phyloP scores from a whole-genome alignment of 2,797 vertebrate species.

The Galago senegalensis region DNA sequence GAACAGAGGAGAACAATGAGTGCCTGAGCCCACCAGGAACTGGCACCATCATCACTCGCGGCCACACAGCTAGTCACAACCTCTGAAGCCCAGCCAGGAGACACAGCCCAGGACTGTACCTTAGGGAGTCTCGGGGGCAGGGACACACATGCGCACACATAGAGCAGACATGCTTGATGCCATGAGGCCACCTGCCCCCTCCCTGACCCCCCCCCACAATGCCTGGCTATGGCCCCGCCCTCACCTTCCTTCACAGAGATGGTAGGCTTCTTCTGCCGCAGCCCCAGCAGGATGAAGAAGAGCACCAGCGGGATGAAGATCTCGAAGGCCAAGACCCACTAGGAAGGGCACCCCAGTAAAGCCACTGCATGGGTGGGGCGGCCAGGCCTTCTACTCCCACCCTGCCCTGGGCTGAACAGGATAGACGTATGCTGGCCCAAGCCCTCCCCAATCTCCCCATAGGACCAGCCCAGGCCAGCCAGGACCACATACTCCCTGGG shows the following conservation, averaged over 20 bases:
- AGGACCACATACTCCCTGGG: rapidly evolving
- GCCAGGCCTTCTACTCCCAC: background rate
- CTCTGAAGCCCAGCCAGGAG: slow-evolving; percentile 64
- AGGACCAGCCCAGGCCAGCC: background rate
- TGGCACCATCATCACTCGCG: rapidly evolving
- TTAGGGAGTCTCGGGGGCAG: slow-evolving; percentile 72
- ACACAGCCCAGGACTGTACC: background rate
- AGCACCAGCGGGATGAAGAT: slow-evolving; percentile 98
- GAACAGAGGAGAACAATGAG: slow-evolving; percentile 83
- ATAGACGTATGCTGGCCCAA: background rate
- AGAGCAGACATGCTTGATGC: background rate
- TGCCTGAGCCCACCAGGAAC: background rate
- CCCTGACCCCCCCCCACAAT: rapidly evolving
- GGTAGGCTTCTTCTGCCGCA: slow-evolving; percentile 97
- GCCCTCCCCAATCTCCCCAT: background rate
- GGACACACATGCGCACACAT: background rate
- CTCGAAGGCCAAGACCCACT: slow-evolving; percentile 99
- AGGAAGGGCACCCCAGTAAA: slow-evolving; percentile 58
- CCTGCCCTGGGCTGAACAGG: background rate
- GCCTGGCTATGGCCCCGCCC: slow-evolving; percentile 2
- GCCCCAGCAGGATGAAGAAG: slow-evolving; percentile 97
- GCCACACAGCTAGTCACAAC: slow-evolving; percentile 27
- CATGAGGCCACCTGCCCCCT: rapidly evolving
- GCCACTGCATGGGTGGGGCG: background rate
- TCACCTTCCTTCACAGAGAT: slow-evolving; percentile 98